Evolutionary conservation across 2,113 vertebrate species (phyloP), one percentile per base, ranked within the genome.

Genomic region (Lycocorax pyrrhopterus): DNA sequence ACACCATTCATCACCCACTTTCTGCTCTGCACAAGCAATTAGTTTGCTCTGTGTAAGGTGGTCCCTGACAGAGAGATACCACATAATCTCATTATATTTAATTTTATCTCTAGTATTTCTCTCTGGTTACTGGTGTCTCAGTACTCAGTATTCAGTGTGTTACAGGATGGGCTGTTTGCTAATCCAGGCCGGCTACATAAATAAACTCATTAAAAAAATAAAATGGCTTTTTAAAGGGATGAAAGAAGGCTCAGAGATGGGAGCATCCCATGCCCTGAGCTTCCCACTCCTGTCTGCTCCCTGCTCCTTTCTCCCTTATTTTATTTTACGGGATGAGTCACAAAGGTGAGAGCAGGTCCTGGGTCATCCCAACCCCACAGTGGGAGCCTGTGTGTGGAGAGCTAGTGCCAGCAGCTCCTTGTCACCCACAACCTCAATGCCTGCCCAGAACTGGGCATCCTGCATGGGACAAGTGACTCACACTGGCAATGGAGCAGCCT

Each of bases 21-120:
- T 60, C 74, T 64, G 87, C 72, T 85, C 85, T 74, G 68, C 85
- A 71, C 82, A 86, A 51, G 63, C 80, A 93, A 95, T 93, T 88
- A 80, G 35, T 87, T 90, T 88, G 33, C 82, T 84, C 87, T 73
- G 59, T 4, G 2, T 37, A 85, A 80, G 41, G 55, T 91, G 67
- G 71, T 51, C 69, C 74, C 82, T 66, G 75, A 63, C 7, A 91
- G 69, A 87, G 56, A 89, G 51, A 84, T 5, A 13, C 56, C 53
- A 56, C 47, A 63, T 94, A 90, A 95, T 84, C 79, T 92, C 90
- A 77, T 90, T 80, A 93, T 8, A 56, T 84, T 95, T 79, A 83
- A 83, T 94, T 83, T 83, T 85, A 66, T 94, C 74, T 93, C 73
- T 58, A 58, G 51, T 85, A 91, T 89, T 87, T 91, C 53, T 89